Conservation (phyloP, 2,888 invertebrate species). For the Agrotis puta region DNA sequence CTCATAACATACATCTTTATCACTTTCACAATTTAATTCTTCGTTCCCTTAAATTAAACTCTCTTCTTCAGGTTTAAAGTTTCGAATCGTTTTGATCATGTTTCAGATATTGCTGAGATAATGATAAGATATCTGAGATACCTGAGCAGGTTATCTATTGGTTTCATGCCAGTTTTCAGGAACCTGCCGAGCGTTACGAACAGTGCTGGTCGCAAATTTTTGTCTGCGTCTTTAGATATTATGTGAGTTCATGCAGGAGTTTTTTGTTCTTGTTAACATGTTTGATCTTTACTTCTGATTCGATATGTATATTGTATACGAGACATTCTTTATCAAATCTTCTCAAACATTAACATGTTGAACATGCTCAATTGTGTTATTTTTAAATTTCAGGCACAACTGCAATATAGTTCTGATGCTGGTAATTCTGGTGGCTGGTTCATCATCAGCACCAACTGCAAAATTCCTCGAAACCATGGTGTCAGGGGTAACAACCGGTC, state of each 20-base stretch:
- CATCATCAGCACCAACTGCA: slow-evolving; percentile 76
- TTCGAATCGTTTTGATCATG: slow-evolving; percentile 29
- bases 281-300: too few relatives aligned
- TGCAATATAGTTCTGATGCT: slow-evolving; percentile 70
- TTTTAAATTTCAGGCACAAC: slow-evolving; percentile 75
- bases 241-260: slow-evolving; percentile 53
- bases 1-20: slow-evolving; percentile 9
- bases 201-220: slow-evolving; percentile 46
- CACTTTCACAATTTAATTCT: slow-evolving; percentile 38
- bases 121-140: slow-evolving; percentile 60
- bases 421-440: slow-evolving; percentile 66
- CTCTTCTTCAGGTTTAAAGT: slow-evolving; percentile 29
- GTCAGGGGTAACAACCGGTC: slow-evolving; percentile 82
- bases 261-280: too few relatives aligned
- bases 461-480: slow-evolving; percentile 73
- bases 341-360: not conserved
- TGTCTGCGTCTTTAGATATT: slow-evolving; percentile 49
- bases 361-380: not conserved
- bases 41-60: slow-evolving; percentile 17
- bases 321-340: slow-evolving; percentile 1
- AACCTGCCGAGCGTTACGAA: slow-evolving; percentile 49
- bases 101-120: slow-evolving; percentile 55
- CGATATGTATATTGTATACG: not conserved
- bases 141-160: slow-evolving; percentile 68
- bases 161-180: slow-evolving; percentile 49